Conservation (phyloP, 2,888 invertebrate species). For the Cancer borealis region DNA sequence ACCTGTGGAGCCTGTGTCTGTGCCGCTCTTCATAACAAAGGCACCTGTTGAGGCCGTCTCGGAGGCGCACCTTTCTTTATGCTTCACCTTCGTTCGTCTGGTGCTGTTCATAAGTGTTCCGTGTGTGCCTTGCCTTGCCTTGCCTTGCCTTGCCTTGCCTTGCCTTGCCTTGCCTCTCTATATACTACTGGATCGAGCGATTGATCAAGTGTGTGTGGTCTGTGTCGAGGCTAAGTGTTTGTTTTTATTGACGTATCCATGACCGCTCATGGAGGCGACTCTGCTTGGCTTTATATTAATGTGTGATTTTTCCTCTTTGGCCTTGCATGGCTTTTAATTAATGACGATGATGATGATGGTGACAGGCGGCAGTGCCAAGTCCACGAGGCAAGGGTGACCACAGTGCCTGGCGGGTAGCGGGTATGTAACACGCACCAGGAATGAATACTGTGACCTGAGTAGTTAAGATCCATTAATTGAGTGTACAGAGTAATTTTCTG, state of each 20-base stretch:
- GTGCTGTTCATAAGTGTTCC: neutral
- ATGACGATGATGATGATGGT: no score
- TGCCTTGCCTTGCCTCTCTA: neutral
- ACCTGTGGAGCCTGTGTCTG: neutral
- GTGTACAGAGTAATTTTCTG: conserved; percentile 49
- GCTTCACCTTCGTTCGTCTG: neutral
- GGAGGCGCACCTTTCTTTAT: neutral
- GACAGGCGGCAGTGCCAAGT: no score
- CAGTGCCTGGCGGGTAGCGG: neutral
- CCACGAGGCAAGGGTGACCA: no score
- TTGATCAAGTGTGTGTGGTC: no score
- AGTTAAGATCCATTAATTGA: conserved; percentile 49
- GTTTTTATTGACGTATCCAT: no score
- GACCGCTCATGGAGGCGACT: no score
- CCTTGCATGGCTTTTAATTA: no score
- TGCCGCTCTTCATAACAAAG: neutral
- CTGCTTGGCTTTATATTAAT: no score
- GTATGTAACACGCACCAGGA: neutral
- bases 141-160: neutral
- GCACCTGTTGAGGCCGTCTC: neutral
- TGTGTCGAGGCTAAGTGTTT: no score
- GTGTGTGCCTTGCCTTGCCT: neutral
- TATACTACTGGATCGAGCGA: neutral
- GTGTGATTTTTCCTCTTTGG: no score
- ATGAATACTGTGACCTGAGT: neutral